These are phyloP conservation scores for Grantiella picta DNA, from an alignment of 2,113 vertebrate genomes.

Conservation along the genomic window DNA sequence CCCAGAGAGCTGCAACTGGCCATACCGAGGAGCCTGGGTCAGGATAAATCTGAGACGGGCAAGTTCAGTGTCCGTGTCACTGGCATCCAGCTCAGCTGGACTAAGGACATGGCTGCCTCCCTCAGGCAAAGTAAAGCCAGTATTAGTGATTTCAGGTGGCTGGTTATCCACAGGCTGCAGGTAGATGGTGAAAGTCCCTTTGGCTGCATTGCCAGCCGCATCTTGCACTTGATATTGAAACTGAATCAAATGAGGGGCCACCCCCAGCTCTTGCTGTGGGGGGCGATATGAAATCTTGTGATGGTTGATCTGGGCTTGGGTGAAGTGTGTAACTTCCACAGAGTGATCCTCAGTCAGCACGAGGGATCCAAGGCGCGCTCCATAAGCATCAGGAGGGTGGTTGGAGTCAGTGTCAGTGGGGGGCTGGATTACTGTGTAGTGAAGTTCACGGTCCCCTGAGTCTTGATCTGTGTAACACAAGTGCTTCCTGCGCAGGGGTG, in stretches of 20 bases:
- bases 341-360: constrained; percentile 88
- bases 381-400: constrained; percentile 61
- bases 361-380: constrained; percentile 74
- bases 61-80: constrained; percentile 84
- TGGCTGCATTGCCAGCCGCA: constrained; percentile 78
- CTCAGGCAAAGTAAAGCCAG: constrained; percentile 84
- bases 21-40: constrained; percentile 82
- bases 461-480: constrained; percentile 91
- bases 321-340: constrained; percentile 82
- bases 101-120: constrained; percentile 81
- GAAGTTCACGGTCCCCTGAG: constrained; percentile 90
- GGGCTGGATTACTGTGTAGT: constrained; percentile 81
- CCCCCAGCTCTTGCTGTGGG: constrained; percentile 87
- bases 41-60: constrained; percentile 83
- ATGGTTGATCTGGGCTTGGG: constrained; percentile 95
- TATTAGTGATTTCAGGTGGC: constrained; percentile 91
- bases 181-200: constrained; percentile 85
- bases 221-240: constrained; percentile 91
- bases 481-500: constrained; percentile 84
- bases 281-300: constrained; percentile 92
- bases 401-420: constrained; percentile 89
- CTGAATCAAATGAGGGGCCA: constrained; percentile 86
- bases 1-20: constrained; percentile 77
- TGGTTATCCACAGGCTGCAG: constrained; percentile 92
- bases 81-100: constrained; percentile 80